Conservation (phyloP, 1,140 invertebrate genomes). For the Contarinia nasturtii region DNA sequence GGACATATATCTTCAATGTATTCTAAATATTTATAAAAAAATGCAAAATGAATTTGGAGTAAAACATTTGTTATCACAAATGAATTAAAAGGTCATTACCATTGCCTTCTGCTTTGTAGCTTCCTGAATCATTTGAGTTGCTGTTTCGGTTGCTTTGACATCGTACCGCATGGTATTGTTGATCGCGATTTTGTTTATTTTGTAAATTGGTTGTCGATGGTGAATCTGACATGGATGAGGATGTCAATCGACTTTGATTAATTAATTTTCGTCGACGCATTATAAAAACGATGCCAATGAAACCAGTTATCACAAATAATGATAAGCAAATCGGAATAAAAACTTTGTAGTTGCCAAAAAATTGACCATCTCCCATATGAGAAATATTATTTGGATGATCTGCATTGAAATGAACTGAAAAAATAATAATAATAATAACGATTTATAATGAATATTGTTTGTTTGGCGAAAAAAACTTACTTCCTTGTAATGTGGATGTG, state of each 20-base stretch:
- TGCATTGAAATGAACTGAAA: conserved; percentile 27
- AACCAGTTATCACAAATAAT: conserved; percentile 38
- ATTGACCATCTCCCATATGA: conserved; percentile 36
- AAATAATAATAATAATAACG: too few relatives aligned
- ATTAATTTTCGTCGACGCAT: conserved; percentile 33
- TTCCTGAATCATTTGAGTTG: conserved; percentile 27
- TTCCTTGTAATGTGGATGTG: conserved; percentile 52
- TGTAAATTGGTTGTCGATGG: conserved; percentile 51
- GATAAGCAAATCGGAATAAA: conserved; percentile 46
- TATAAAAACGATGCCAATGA: conserved; percentile 37
- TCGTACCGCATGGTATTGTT: conserved; percentile 45
- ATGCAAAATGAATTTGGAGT: too few relatives aligned
- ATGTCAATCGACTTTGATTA: conserved; percentile 17
- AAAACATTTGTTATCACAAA: too few relatives aligned
- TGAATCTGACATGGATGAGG: conserved; percentile 31
- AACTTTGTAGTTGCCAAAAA: conserved; percentile 47
- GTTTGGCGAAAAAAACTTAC: too few relatives aligned
- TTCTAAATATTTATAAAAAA: conserved; percentile 41
- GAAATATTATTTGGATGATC: conserved; percentile 37
- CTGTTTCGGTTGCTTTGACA: conserved; percentile 26
- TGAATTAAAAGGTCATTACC: too few relatives aligned
- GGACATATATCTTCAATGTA: conserved; percentile 82
- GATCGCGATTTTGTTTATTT: conserved; percentile 54
- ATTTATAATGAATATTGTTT: too few relatives aligned
- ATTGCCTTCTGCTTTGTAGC: conserved; percentile 31